phyloP scores from a whole-genome alignment of 2,113 vertebrate species.

The Scytalopus superciliaris region DNA sequence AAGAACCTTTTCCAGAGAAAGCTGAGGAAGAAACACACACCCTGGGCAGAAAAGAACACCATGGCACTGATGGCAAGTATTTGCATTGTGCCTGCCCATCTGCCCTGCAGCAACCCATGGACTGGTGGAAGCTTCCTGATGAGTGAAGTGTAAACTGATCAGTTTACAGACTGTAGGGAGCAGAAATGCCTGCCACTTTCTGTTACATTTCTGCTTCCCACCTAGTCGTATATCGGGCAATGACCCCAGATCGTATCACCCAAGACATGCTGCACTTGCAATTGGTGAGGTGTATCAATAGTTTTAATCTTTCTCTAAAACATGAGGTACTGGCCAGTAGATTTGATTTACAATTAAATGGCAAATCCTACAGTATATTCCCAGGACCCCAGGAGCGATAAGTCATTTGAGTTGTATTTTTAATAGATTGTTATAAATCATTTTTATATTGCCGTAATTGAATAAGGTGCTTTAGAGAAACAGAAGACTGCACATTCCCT shows the following conservation, averaged over 20 bases:
- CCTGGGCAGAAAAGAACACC: not conserved
- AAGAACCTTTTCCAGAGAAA: not conserved
- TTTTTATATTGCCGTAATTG: conserved; percentile 56
- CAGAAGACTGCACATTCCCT: conserved; percentile 40
- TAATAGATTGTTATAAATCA: conserved; percentile 62
- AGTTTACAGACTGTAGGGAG: not conserved
- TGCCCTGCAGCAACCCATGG: not conserved
- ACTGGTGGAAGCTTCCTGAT: not conserved
- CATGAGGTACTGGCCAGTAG: not conserved
- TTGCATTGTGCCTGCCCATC: not conserved
- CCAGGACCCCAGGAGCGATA: conserved; percentile 33
- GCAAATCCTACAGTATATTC: conserved; percentile 29
- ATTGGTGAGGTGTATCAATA: not conserved
- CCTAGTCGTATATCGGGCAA: fast-evolving
- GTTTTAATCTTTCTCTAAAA: conserved; percentile 5
- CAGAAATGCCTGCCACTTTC: not conserved
- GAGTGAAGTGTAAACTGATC: not conserved
- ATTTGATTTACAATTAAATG: conserved; percentile 44
- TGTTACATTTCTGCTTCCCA: not conserved
- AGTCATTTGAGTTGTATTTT: conserved; percentile 49
- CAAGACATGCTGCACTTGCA: not conserved
- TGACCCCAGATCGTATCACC: not conserved
- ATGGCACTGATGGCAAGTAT: not conserved
- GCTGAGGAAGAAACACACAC: not conserved
- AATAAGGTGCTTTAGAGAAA: conserved; percentile 56